phyloP scores from a whole-genome alignment of 2,888 invertebrate species.

The Orgyia antiqua region DNA sequence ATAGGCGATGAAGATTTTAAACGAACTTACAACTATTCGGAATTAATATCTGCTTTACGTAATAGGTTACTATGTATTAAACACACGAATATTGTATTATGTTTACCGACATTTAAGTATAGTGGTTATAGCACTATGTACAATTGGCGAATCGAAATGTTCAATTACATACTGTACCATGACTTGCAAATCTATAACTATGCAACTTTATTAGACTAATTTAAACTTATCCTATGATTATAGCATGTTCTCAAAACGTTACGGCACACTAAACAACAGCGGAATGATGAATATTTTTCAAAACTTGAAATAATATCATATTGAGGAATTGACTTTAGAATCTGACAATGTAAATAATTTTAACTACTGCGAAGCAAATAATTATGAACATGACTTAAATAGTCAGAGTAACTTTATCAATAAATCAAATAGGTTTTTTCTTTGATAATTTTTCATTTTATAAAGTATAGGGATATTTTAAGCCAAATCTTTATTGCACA shows the following conservation, averaged over 20 bases:
- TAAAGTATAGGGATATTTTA: too few relatives aligned
- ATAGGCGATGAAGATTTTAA: conserved; percentile 1
- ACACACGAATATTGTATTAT: conserved; percentile 1
- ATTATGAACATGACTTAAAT: too few relatives aligned
- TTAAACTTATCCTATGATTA: not conserved
- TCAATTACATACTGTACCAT: too few relatives aligned
- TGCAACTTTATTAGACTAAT: not conserved
- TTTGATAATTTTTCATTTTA: too few relatives aligned
- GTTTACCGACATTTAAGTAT: not conserved
- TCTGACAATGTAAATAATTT: too few relatives aligned
- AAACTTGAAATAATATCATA: too few relatives aligned
- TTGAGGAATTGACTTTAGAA: not conserved
- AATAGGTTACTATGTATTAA: not conserved
- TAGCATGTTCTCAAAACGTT: conserved; percentile 1
- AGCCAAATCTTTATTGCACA: too few relatives aligned
- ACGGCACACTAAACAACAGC: not conserved
- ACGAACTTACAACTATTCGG: not conserved
- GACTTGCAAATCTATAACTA: not conserved
- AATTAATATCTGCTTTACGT: not conserved
- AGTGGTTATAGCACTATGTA: not conserved
- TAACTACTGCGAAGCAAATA: too few relatives aligned
- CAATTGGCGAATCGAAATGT: too few relatives aligned
- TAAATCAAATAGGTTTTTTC: too few relatives aligned
- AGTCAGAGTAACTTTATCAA: too few relatives aligned
- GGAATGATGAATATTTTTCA: conserved; percentile 1